A percentile compares a stretch with the other conserved stretches of the same genome.
These are phyloP conservation scores for Percina caprodes DNA, from an alignment of 2,113 vertebrate genomes.

Conservation along the genomic window DNA sequence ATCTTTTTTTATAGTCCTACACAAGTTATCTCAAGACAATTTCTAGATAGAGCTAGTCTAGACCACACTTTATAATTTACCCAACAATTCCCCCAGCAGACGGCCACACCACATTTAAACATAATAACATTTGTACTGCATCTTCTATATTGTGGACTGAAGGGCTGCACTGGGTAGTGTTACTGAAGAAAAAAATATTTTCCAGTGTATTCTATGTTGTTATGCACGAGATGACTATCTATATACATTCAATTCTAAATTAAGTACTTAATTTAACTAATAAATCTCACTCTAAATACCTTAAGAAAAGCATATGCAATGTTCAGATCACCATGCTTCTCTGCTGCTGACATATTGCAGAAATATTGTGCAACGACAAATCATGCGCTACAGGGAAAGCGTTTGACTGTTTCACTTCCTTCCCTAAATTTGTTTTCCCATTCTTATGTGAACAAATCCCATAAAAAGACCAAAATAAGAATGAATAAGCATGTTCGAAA, in stretches of 20 bases:
- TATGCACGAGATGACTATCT: background rate
- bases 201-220: background rate
- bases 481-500: too few relatives aligned
- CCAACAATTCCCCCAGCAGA: too few relatives aligned
- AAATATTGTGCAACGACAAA: conserved; percentile 43
- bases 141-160: background rate
- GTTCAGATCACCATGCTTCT: conserved; percentile 25
- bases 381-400: conserved; percentile 24
- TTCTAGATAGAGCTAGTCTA: too few relatives aligned
- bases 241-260: background rate
- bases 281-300: background rate
- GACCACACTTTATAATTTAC: too few relatives aligned
- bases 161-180: background rate
- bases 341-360: conserved; percentile 10
- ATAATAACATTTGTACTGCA: background rate
- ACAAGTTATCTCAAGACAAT: too few relatives aligned
- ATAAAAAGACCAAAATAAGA: background rate
- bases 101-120: too few relatives aligned
- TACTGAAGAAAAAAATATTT: background rate
- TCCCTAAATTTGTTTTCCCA: background rate
- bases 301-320: background rate
- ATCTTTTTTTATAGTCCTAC: background rate
- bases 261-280: background rate
- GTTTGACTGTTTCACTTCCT: conserved; percentile 27
- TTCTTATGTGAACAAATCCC: background rate